These are phyloP conservation scores for Microplitis demolitor DNA, from an alignment of 1,140 invertebrate genomes.

Conservation along the genomic window DNA sequence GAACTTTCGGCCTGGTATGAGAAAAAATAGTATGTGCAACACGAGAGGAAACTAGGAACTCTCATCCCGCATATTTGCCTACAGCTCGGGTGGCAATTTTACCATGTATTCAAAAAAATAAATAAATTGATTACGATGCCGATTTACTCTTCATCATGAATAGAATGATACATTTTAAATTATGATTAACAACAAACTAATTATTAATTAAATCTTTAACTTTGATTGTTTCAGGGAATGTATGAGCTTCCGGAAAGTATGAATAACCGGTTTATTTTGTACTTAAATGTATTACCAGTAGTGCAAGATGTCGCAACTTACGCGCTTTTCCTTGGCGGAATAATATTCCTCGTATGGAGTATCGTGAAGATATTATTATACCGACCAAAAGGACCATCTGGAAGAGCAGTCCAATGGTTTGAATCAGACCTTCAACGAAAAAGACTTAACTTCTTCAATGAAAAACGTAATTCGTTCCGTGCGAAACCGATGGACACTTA, in stretches of 20 bases:
- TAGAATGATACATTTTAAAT: too few relatives aligned
- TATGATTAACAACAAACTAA: not conserved
- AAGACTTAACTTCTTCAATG: slow-evolving; percentile 43
- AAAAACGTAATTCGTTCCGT: slow-evolving; percentile 40
- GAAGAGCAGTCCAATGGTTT: slow-evolving; percentile 39
- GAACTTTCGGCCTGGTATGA: too few relatives aligned
- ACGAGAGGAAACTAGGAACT: too few relatives aligned
- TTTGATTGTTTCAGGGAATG: slow-evolving; percentile 67
- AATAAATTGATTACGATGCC: too few relatives aligned
- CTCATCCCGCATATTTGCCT: too few relatives aligned
- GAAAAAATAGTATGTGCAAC: too few relatives aligned
- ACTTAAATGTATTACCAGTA: slow-evolving; percentile 71
- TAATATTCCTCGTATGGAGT: slow-evolving; percentile 59
- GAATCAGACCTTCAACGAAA: slow-evolving; percentile 49
- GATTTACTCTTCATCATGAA: too few relatives aligned
- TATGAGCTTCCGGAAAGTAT: slow-evolving; percentile 67
- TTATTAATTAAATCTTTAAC: slow-evolving; percentile 19
- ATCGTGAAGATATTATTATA: slow-evolving; percentile 53
- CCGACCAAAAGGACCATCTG: slow-evolving; percentile 36
- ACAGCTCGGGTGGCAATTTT: too few relatives aligned
- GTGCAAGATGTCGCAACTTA: slow-evolving; percentile 66
- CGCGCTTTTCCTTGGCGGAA: slow-evolving; percentile 63
- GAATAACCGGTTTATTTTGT: slow-evolving; percentile 71
- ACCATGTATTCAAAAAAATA: too few relatives aligned
- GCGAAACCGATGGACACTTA: slow-evolving; percentile 56